phyloP scores from a whole-genome alignment of 2,113 vertebrate genomes.

The Elachura formosa region DNA sequence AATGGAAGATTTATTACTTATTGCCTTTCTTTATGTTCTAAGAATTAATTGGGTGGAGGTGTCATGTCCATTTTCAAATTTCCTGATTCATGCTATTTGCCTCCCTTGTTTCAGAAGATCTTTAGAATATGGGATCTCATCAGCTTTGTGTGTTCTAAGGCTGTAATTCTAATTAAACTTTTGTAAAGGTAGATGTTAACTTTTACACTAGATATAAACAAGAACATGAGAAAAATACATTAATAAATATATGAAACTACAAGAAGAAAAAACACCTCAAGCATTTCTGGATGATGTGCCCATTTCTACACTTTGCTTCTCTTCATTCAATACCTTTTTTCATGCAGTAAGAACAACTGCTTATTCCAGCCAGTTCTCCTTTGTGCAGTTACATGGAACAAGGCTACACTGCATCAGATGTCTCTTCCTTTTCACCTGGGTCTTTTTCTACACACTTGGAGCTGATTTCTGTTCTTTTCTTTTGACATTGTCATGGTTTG shows the following conservation, averaged over 20 bases:
- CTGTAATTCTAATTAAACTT: not conserved
- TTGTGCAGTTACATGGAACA: not conserved
- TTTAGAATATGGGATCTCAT: not conserved
- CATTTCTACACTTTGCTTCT: not conserved
- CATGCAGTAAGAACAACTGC: not conserved
- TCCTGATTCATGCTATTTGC: not conserved
- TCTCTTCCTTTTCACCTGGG: not conserved
- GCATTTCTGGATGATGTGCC: not conserved
- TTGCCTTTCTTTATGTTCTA: not conserved
- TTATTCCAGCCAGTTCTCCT: not conserved
- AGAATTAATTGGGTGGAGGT: not conserved
- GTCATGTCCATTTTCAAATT: not conserved
- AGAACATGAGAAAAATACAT: not conserved
- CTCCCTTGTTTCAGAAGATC: not conserved
- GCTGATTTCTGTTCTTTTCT: not conserved
- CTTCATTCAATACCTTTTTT: not conserved
- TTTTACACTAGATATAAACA: not conserved
- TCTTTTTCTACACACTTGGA: not conserved
- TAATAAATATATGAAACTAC: not conserved
- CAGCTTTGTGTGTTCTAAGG: not conserved
- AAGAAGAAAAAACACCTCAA: not conserved
- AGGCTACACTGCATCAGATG: not conserved
- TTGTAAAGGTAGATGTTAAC: not conserved
- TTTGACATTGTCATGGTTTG: no score
- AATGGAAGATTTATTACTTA: not conserved